A percentile compares a stretch with the other conserved stretches of the same genome.
Evolutionary conservation across 2,888 invertebrate genomes (phyloP).

Genomic region (Drosophila borealis): DNA sequence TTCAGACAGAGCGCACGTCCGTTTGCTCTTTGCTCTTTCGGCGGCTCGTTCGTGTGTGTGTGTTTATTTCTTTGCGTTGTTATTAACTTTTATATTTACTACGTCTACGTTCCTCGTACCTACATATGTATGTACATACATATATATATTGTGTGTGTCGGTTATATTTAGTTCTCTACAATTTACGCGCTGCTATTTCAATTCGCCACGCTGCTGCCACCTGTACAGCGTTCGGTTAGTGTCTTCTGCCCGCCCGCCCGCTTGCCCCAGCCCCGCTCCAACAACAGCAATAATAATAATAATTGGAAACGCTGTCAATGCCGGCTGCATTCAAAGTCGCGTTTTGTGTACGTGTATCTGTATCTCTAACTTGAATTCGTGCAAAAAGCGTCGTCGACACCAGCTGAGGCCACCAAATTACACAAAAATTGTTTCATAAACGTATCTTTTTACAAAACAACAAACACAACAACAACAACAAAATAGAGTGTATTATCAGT

Average conservation of each 20-base stretch:
- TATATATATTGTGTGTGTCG: constrained; percentile 23
- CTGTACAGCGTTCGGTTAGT: constrained; percentile 42
- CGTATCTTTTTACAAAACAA: constrained; percentile 43
- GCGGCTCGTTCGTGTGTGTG: constrained; percentile 39
- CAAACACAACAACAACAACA: constrained; percentile 17
- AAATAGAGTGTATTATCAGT: constrained; percentile 65
- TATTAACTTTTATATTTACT: constrained; percentile 71
- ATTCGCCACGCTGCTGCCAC: constrained; percentile 63
- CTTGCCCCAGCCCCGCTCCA: background rate
- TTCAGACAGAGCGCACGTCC: constrained; percentile 74
- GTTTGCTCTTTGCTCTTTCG: constrained; percentile 28
- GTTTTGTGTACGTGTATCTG: constrained; percentile 43
- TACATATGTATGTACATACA: constrained; percentile 10
- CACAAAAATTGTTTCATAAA: constrained; percentile 43
- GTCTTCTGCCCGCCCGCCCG: constrained; percentile 13
- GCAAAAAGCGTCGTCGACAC: constrained; percentile 18
- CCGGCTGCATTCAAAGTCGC: constrained; percentile 59
- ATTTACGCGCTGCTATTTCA: constrained; percentile 51
- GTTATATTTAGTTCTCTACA: constrained; percentile 50
- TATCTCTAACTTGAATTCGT: constrained; percentile 46
- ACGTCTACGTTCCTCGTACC: constrained; percentile 37
- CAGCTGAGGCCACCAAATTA: constrained; percentile 20
- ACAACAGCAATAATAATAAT: constrained; percentile 31
- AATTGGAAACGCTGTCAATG: constrained; percentile 61
- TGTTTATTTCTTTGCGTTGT: constrained; percentile 73